A percentile compares a stretch with the other conserved stretches of the same genome.
Evolutionary conservation across 2,113 vertebrate species (phyloP).

Genomic region (Turdus rufiventris): DNA sequence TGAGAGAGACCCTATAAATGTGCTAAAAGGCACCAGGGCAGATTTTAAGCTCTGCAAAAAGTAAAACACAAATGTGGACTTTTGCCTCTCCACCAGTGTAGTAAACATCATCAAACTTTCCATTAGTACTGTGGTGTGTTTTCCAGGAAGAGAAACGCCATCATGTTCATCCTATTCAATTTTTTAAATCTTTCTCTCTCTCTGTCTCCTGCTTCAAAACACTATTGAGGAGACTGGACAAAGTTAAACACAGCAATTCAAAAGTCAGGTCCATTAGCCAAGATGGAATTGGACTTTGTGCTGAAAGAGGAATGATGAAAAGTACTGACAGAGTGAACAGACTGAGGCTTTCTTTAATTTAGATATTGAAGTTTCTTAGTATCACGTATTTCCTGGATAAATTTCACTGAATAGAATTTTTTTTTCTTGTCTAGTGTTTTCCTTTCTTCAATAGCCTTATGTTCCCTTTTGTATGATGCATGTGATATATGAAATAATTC

Average conservation of each 20-base stretch:
- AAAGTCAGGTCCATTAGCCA: neutral
- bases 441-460: neutral
- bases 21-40: neutral
- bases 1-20: neutral
- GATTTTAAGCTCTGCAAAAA: neutral
- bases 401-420: neutral
- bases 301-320: neutral
- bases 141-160: neutral
- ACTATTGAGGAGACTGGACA: neutral
- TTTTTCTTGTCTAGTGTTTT: neutral
- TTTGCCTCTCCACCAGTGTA: neutral
- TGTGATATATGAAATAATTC: constrained; percentile 1
- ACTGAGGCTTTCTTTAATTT: neutral
- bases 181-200: neutral
- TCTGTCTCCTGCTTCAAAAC: neutral
- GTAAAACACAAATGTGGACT: neutral
- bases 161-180: neutral
- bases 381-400: neutral
- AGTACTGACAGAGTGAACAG: neutral
- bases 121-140: neutral
- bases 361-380: neutral
- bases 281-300: neutral
- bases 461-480: neutral
- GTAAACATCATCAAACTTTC: neutral
- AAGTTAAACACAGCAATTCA: constrained; percentile 1